These are phyloP conservation scores for Anthopleura xanthogrammica DNA, from an alignment of 92 coral and sea anemone genomes.

Conservation along the genomic window DNA sequence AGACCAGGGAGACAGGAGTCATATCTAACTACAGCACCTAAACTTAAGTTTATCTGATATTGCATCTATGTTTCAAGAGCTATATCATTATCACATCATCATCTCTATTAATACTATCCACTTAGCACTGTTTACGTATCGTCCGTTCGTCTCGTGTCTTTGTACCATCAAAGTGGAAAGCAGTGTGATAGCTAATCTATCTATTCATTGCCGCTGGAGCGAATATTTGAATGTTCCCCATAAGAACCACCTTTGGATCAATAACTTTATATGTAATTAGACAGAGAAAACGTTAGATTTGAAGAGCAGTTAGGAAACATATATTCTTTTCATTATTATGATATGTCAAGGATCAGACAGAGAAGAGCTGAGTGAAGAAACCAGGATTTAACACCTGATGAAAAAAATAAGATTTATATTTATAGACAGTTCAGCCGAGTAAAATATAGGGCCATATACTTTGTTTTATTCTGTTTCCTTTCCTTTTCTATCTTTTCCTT, in stretches of 20 bases:
- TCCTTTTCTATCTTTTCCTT: too few species aligned
- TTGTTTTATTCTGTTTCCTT: too few species aligned
- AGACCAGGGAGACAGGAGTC: too few species aligned
- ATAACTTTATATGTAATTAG: neutral
- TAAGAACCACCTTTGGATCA: neutral
- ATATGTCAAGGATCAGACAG: too few species aligned
- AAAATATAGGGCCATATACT: too few species aligned
- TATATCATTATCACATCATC: neutral
- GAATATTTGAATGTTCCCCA: neutral
- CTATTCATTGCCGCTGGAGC: neutral
- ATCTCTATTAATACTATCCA: neutral
- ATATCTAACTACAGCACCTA: neutral
- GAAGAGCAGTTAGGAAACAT: too few species aligned
- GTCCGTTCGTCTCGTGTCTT: neutral
- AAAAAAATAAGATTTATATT: too few species aligned
- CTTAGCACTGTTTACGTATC: neutral
- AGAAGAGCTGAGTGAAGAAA: too few species aligned
- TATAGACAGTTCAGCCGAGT: too few species aligned
- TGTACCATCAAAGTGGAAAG: neutral
- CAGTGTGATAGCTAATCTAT: neutral
- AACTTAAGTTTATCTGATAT: neutral
- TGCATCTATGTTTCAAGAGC: neutral
- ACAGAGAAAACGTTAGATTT: too few species aligned
- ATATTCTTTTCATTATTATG: too few species aligned
- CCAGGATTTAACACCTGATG: too few species aligned